phyloP scores from a whole-genome alignment of 2,888 invertebrate genomes.

The Malthinus seriepunctatus region DNA sequence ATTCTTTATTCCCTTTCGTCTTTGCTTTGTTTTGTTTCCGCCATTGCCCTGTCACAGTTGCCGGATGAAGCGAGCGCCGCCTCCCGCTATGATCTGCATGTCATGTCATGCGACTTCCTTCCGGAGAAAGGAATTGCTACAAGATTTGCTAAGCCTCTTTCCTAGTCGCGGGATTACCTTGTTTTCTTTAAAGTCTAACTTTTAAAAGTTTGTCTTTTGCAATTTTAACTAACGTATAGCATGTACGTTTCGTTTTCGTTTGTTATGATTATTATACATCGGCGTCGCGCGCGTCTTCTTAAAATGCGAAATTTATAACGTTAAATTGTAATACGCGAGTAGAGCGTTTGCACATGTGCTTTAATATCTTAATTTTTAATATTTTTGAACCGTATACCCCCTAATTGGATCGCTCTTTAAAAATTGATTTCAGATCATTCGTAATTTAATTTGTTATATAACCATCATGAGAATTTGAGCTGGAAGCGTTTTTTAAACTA shows the following conservation, averaged over 20 bases:
- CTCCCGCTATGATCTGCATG: conserved; percentile 43
- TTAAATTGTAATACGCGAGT: too few species aligned
- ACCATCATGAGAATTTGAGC: too few species aligned
- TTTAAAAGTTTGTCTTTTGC: conserved; percentile 13
- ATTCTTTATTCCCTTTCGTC: conserved; percentile 35
- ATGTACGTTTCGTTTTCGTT: not conserved
- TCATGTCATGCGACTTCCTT: conserved; percentile 40
- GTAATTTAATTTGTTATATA: not conserved
- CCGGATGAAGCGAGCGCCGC: conserved; percentile 35
- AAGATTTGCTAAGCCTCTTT: conserved; percentile 34
- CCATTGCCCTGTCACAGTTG: conserved; percentile 37
- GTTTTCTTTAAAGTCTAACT: conserved; percentile 25
- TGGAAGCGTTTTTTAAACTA: not conserved
- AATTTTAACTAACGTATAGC: conserved; percentile 13
- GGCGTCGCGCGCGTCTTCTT: not conserved
- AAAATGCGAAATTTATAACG: too few species aligned
- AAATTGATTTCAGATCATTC: not conserved
- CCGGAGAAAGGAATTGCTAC: conserved; percentile 35
- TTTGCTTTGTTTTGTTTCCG: conserved; percentile 38
- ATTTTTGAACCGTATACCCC: not conserved
- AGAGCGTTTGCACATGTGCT: too few species aligned
- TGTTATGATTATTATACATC: too few species aligned
- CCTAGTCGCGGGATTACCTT: conserved; percentile 30
- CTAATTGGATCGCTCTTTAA: not conserved
- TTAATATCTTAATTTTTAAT: too few species aligned